A percentile compares a stretch with the other conserved stretches of the same genome.
Evolutionary conservation across 2,797 vertebrate species (phyloP).

Genomic region (Anabas testudineus): DNA sequence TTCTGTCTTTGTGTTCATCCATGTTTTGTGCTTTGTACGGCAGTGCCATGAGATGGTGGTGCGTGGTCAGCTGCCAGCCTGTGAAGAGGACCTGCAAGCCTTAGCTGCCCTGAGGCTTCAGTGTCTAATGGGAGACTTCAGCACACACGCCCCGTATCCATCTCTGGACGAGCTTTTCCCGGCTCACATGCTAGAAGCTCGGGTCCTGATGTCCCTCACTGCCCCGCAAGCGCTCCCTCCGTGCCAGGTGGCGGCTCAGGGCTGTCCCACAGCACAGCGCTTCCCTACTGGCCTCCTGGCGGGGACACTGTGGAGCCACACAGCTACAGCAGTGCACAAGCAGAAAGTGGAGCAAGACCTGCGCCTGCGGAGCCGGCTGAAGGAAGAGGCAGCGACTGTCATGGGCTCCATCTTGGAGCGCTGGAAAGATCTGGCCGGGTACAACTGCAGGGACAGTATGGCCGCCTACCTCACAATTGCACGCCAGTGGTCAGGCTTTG

Average conservation of each 20-base stretch:
- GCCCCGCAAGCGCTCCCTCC: slow-evolving; percentile 58
- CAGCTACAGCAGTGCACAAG: slow-evolving; percentile 83
- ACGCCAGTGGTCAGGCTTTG: slow-evolving; percentile 93
- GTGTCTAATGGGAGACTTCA: slow-evolving; percentile 91
- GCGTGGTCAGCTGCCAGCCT: slow-evolving; percentile 89
- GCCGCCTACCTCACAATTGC: slow-evolving; percentile 91
- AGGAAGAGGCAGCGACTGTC: slow-evolving; percentile 85
- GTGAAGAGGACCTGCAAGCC: slow-evolving; percentile 90
- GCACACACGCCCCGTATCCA: slow-evolving; percentile 85
- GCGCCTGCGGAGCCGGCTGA: slow-evolving; percentile 83
- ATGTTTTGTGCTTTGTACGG: neutral
- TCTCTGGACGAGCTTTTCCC: slow-evolving; percentile 90
- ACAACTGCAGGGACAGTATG: slow-evolving; percentile 91
- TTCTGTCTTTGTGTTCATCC: slow-evolving; percentile 28
- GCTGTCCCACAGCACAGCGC: slow-evolving; percentile 69
- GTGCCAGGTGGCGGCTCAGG: slow-evolving; percentile 70
- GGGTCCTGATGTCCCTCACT: slow-evolving; percentile 73
- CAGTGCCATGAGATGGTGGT: slow-evolving; percentile 94
- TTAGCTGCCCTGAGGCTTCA: slow-evolving; percentile 92
- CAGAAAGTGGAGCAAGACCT: slow-evolving; percentile 84
- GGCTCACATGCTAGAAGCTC: slow-evolving; percentile 79
- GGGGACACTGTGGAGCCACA: slow-evolving; percentile 86
- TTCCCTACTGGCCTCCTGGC: slow-evolving; percentile 79
- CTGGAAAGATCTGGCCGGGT: slow-evolving; percentile 91
- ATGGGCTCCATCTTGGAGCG: slow-evolving; percentile 89